Evolutionary conservation across 2,888 invertebrate species (phyloP), one percentile per base, ranked within the genome.

Genomic region (Stenolophus ochropezus): DNA sequence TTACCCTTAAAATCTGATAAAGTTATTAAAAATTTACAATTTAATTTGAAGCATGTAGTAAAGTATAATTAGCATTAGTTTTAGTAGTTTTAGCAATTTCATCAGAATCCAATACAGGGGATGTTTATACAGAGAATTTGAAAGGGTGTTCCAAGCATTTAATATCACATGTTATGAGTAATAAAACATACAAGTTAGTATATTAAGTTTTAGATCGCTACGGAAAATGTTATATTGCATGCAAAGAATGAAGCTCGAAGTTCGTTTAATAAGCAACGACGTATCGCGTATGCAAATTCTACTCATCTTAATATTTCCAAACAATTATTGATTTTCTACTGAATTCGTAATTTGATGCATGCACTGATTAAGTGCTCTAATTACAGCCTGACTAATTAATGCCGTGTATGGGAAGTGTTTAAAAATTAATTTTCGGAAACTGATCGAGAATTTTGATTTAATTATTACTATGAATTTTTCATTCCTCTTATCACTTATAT

Each of bases 221-320:
- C n/a, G 47, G 73, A 73, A 73, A 21, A 49, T 69, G 69, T 69
- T 47, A 69, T 73, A 73, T 73, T 73, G 49, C 49, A 73, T 73
- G 20, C 49, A 73, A 73, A 73, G 73, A 73, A 49, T 20, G 73
- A 23, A 47, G n/a, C 3, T 18, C 11, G 4, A 33, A 20, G 20
- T 33, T 49, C 47, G 49, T 49, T 73, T 23, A 20, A 73, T 73
- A 33, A 47, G 18, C 18, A 14, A 21, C 14, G 23, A 21, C 71
- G 71, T 14, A 73, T 71, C 71, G 33, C 8, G 33, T 6, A 61
- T 16, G 18, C 6, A 69, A 27, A 69, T 25, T 69, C 14, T 14
- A 56, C 23, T 25, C 61, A 4, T 25, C 1, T 61, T 21, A 25
- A 25, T 23, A 25, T 23, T 61, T n/a, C 25, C n/a, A 16, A 20